Evolutionary conservation across 30 jellyfish, hydroid and myxozoan species (phyloP).

Genomic region (Hydra vulgaris): DNA sequence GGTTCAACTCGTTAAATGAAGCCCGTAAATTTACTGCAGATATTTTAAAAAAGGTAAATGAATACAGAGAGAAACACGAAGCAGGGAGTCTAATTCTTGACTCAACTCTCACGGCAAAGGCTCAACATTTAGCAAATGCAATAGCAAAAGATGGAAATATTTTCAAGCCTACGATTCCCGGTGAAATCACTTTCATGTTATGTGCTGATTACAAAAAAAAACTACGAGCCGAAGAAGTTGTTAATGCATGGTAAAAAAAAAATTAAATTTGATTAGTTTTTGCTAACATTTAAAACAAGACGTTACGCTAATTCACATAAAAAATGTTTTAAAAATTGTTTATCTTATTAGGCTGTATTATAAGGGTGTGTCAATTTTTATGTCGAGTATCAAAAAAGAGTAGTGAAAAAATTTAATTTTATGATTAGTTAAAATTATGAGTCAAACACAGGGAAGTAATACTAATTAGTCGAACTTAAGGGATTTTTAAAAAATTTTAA

Average conservation of each 20-base stretch:
- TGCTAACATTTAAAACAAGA: no score
- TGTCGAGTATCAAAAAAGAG: no score
- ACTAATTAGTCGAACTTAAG: no score
- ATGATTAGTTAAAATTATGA: no score
- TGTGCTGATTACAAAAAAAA: slow-evolving; percentile 31
- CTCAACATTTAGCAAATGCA: slow-evolving; percentile 59
- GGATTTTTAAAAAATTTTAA: no score
- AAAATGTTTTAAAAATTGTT: neutral
- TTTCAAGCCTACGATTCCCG: slow-evolving; percentile 23
- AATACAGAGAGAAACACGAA: slow-evolving; percentile 41
- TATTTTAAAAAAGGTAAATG: slow-evolving; percentile 22
- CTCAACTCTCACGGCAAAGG: slow-evolving; percentile 31
- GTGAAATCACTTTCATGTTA: slow-evolving; percentile 47
- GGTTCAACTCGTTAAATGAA: neutral
- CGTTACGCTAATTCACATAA: no score
- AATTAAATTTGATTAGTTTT: neutral
- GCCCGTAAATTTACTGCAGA: neutral
- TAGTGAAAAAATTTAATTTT: no score
- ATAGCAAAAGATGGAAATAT: slow-evolving; percentile 54
- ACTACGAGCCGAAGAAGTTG: slow-evolving; percentile 44
- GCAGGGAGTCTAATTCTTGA: slow-evolving; percentile 37
- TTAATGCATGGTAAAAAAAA: slow-evolving; percentile 61
- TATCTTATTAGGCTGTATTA: no score
- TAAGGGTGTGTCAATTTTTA: no score
- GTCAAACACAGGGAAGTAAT: no score